phyloP scores from a whole-genome alignment of 2,113 vertebrate genomes.

The Spea bombifrons region DNA sequence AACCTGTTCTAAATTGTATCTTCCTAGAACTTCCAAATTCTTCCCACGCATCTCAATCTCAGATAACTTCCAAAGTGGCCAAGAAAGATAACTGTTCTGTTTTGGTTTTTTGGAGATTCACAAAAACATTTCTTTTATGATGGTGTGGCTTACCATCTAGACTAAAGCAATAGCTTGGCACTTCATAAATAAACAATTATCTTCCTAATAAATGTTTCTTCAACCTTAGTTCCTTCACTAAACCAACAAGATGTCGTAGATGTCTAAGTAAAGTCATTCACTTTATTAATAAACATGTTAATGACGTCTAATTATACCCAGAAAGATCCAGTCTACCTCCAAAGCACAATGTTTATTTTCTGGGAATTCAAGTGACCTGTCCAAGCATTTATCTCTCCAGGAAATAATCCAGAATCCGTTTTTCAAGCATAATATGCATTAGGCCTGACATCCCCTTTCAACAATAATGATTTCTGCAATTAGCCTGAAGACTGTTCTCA shows the following conservation, averaged over 20 bases:
- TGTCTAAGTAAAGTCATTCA: background rate
- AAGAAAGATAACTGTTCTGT: background rate
- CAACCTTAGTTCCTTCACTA: background rate
- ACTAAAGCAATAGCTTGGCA: background rate
- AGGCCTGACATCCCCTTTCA: slow-evolving; percentile 42
- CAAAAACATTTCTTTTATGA: background rate
- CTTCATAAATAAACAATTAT: background rate
- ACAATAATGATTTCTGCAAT: slow-evolving; percentile 45
- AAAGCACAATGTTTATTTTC: slow-evolving; percentile 41
- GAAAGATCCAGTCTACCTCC: slow-evolving; percentile 15
- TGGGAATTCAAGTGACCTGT: slow-evolving; percentile 43
- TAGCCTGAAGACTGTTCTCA: slow-evolving; percentile 42
- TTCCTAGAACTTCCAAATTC: background rate
- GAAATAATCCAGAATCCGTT: slow-evolving; percentile 42
- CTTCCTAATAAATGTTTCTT: background rate
- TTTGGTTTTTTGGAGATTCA: background rate
- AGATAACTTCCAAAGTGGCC: slow-evolving; percentile 3
- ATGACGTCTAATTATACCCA: slow-evolving; percentile 4
- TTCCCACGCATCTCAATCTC: background rate
- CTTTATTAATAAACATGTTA: slow-evolving; percentile 22
- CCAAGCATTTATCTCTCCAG: slow-evolving; percentile 43
- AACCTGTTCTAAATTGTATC: slow-evolving; percentile 1
- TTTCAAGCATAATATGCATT: slow-evolving; percentile 45
- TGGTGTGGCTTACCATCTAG: background rate
- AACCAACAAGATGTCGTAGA: background rate